Evolutionary conservation across 2,888 invertebrate species (phyloP), one percentile per base, ranked within the genome.

Genomic region (Nysson spinosus): DNA sequence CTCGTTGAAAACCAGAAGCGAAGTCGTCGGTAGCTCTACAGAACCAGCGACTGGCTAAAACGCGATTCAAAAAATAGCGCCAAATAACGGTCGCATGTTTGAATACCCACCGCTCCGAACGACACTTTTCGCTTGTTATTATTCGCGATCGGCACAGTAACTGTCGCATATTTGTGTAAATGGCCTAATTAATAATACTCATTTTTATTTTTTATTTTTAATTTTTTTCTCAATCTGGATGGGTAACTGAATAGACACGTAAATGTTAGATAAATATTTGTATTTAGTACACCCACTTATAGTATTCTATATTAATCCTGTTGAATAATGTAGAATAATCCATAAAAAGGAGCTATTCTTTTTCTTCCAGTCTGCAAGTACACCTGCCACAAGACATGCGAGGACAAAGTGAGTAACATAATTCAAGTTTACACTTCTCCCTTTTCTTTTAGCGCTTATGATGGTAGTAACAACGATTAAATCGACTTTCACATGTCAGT

Each of bases 281-380:
- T n/a, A n/a, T n/a, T n/a, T n/a, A n/a, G n/a, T n/a, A n/a, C n/a
- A n/a, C n/a, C n/a, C n/a, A n/a, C n/a, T n/a, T n/a, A n/a, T n/a
- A n/a, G n/a, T n/a, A n/a, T n/a, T n/a, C n/a, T n/a, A n/a, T n/a
- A n/a, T n/a, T n/a, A n/a, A n/a, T n/a, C n/a, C n/a, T n/a, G n/a
- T n/a, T n/a, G n/a, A n/a, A n/a, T n/a, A n/a, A n/a, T n/a, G 5
- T n/a, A 3, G 1, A 4, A 7, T 11, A 7, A 30, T 7, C 5
- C n/a, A 4, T 0, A 16, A n/a, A 24, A 14, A 1, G 9, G 1
- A 26, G 30, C 7, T 35, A 1, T 22, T 67, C 63, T 57, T 49
- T 67, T 81, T 83, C 86, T 93, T 93, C 83, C 93, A 94, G 94
- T 93, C 72, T 94, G 94, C 91, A 94, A 94, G 89, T 94, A 93